phyloP scores from a whole-genome alignment of 2,113 vertebrate species.

The Tapirus terrestris region DNA sequence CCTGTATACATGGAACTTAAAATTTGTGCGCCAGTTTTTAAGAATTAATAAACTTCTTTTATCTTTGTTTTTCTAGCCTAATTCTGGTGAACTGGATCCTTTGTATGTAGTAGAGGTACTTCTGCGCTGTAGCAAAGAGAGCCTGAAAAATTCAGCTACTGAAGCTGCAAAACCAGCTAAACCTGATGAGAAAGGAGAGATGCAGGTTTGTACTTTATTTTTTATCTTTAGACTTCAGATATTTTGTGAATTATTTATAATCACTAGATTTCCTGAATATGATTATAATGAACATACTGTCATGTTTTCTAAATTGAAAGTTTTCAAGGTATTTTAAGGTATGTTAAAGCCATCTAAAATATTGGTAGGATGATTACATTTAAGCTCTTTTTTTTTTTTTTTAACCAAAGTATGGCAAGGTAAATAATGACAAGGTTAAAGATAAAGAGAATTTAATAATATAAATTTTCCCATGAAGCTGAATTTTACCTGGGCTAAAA shows the following conservation, averaged over 20 bases:
- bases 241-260: background rate
- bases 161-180: slow-evolving; percentile 94
- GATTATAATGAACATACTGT: background rate
- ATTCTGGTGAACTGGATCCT: slow-evolving; percentile 91
- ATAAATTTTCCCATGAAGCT: background rate
- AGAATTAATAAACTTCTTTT: background rate
- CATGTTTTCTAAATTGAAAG: background rate
- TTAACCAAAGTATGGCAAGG: background rate
- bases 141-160: slow-evolving; percentile 94
- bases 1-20: background rate
- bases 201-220: slow-evolving; percentile 90
- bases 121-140: slow-evolving; percentile 96
- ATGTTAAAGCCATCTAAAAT: background rate
- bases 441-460: background rate
- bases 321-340: slow-evolving; percentile 27
- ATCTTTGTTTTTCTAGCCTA: slow-evolving; percentile 83
- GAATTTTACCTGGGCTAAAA: background rate
- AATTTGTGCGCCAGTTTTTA: background rate
- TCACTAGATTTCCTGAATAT: background rate
- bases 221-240: slow-evolving; percentile 10
- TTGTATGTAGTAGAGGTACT: slow-evolving; percentile 96
- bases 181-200: slow-evolving; percentile 94
- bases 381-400: background rate
- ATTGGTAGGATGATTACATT: background rate
- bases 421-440: background rate